phyloP scores from a whole-genome alignment of 2,888 invertebrate genomes.

The Strigamia maritima region DNA sequence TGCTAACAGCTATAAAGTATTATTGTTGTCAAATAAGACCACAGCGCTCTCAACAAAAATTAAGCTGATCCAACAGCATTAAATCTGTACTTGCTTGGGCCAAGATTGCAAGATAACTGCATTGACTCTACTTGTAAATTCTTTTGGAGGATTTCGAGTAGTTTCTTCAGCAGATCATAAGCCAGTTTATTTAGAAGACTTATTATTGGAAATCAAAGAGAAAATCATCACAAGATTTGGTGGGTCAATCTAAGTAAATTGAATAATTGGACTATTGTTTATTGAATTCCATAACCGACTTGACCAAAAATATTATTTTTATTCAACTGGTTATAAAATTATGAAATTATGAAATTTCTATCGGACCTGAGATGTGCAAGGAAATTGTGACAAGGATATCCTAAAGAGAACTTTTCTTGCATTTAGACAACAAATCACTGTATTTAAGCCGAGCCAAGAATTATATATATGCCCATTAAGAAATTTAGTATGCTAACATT shows the following conservation, averaged over 20 bases:
- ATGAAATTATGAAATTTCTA: not conserved
- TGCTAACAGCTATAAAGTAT: no score
- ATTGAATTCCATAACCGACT: no score
- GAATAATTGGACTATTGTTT: no score
- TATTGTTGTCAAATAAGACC: no score
- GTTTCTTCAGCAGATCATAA: not conserved
- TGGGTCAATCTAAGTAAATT: no score
- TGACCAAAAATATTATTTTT: no score
- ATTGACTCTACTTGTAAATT: not conserved
- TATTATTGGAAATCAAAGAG: no score
- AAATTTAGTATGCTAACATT: slow-evolving; percentile 13
- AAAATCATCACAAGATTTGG: no score
- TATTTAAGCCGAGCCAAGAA: not conserved
- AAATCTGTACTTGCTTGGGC: slow-evolving; percentile 13
- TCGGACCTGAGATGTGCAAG: slow-evolving; percentile 15
- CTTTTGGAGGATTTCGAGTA: not conserved
- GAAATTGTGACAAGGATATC: not conserved
- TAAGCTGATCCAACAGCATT: not conserved
- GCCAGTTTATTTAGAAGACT: not conserved
- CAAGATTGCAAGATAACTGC: not conserved
- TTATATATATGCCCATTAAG: slow-evolving; percentile 16
- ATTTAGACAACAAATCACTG: not conserved
- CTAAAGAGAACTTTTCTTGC: not conserved
- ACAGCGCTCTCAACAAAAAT: not conserved
- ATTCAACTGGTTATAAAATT: not conserved